A percentile compares a stretch with the other conserved stretches of the same genome.
Evolutionary conservation across 2,113 vertebrate genomes (phyloP).

Genomic region (Trachemys scripta): DNA sequence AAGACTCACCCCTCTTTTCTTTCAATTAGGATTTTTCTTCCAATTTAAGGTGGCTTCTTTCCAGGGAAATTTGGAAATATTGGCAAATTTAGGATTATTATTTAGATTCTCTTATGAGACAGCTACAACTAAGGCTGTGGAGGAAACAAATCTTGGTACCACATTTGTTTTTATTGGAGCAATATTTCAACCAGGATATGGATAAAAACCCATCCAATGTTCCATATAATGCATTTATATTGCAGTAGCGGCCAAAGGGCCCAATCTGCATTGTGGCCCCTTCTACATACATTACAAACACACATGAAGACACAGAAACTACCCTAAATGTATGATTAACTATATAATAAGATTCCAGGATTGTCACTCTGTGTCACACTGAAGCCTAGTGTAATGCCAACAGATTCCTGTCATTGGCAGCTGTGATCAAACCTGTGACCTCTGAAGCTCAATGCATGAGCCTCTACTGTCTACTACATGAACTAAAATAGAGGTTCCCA

Average conservation of each 20-base stretch:
- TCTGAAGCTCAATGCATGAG: background rate
- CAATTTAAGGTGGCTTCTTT: background rate
- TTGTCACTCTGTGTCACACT: background rate
- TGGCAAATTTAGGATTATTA: background rate
- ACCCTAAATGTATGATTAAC: background rate
- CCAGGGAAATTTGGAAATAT: background rate
- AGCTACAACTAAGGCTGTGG: background rate
- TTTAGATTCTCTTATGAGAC: background rate
- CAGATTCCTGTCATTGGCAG: no score
- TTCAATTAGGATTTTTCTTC: background rate
- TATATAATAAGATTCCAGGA: background rate
- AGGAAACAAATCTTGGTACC: background rate
- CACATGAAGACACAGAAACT: background rate
- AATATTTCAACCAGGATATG: conserved; percentile 3
- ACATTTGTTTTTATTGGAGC: conserved; percentile 7
- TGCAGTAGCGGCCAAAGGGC: background rate
- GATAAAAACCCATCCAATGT: conserved; percentile 40
- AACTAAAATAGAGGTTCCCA: no score
- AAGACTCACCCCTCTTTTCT: background rate
- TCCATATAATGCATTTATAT: conserved; percentile 38
- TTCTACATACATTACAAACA: background rate
- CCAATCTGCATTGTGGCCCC: background rate
- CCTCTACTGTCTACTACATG: no score
- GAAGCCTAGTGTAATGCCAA: background rate
- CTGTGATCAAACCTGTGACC: no score